Conservation (phyloP, 2,113 vertebrate genomes). For the Zapus hudsonius region DNA sequence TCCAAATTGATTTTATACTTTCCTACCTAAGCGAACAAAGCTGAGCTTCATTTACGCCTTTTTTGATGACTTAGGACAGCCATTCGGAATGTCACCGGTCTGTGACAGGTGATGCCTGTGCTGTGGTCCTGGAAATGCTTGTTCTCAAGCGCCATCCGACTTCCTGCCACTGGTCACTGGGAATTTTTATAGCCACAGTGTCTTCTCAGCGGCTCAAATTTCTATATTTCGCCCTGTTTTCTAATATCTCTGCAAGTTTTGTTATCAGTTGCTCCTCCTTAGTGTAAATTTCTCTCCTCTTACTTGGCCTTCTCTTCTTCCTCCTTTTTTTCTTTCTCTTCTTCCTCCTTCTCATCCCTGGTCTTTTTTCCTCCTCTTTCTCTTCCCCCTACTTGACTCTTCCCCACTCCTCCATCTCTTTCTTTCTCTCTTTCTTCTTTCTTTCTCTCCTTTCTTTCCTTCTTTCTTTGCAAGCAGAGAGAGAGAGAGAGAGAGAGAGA, state of each 20-base stretch:
- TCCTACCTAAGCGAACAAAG: slow-evolving; percentile 57
- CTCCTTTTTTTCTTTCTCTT: too few relatives aligned
- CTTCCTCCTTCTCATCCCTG: too few relatives aligned
- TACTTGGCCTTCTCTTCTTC: background rate
- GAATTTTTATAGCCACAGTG: background rate
- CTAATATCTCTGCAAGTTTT: background rate
- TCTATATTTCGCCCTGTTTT: slow-evolving; percentile 1
- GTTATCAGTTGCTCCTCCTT: background rate
- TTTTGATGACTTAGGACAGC: slow-evolving; percentile 44
- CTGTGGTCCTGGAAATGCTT: background rate
- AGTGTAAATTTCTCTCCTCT: background rate
- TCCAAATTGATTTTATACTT: slow-evolving; percentile 70
- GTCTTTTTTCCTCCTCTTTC: background rate
- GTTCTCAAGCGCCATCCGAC: background rate
- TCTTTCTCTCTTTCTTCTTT: too few relatives aligned
- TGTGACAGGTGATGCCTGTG: background rate
- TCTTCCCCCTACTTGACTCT: too few relatives aligned
- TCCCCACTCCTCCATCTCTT: too few relatives aligned
- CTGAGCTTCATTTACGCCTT: slow-evolving; percentile 59
- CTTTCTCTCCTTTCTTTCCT: background rate
- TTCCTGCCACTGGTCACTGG: background rate
- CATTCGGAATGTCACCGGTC: background rate
- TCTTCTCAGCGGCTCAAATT: background rate
- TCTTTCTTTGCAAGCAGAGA: too few relatives aligned
- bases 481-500: too few relatives aligned